Evolutionary conservation across 2,888 invertebrate species (phyloP).

Genomic region (Caprella mutica): DNA sequence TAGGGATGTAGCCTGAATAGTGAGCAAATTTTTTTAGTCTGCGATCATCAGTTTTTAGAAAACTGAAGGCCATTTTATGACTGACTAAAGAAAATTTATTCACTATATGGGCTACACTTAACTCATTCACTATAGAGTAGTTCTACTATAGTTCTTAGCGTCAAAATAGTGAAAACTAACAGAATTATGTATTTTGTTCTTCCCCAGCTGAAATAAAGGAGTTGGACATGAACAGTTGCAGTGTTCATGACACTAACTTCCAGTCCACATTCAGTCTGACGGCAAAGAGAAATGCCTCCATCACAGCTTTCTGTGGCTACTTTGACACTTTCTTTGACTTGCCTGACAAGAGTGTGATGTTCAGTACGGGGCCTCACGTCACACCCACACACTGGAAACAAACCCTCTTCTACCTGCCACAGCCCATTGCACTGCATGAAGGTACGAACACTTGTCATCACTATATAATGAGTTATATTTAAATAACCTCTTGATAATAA

Average conservation of each 20-base stretch:
- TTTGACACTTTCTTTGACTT: slow-evolving; percentile 77
- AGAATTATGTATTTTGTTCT: neutral
- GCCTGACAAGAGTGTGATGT: slow-evolving; percentile 51
- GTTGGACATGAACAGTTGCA: slow-evolving; percentile 20
- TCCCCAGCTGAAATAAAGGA: slow-evolving; percentile 14
- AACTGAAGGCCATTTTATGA: too few relatives aligned
- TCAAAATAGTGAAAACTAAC: neutral
- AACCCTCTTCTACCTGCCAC: slow-evolving; percentile 71
- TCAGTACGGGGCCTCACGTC: slow-evolving; percentile 66
- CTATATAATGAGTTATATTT: too few relatives aligned
- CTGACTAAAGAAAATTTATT: too few relatives aligned
- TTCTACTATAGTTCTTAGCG: neutral
- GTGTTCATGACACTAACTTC: slow-evolving; percentile 45
- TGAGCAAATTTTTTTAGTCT: too few relatives aligned
- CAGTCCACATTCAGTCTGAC: slow-evolving; percentile 38
- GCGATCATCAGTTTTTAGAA: too few relatives aligned
- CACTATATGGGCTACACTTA: neutral
- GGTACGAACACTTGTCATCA: too few relatives aligned
- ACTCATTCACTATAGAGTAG: too few relatives aligned
- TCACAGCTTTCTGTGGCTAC: slow-evolving; percentile 75
- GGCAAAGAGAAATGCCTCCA: slow-evolving; percentile 42
- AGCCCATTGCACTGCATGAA: slow-evolving; percentile 56
- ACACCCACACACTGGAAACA: slow-evolving; percentile 89
- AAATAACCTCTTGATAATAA: too few relatives aligned
- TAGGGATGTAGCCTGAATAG: too few relatives aligned